Conservation (phyloP, 2,888 invertebrate genomes). For the Shargacucullia verbasci region DNA sequence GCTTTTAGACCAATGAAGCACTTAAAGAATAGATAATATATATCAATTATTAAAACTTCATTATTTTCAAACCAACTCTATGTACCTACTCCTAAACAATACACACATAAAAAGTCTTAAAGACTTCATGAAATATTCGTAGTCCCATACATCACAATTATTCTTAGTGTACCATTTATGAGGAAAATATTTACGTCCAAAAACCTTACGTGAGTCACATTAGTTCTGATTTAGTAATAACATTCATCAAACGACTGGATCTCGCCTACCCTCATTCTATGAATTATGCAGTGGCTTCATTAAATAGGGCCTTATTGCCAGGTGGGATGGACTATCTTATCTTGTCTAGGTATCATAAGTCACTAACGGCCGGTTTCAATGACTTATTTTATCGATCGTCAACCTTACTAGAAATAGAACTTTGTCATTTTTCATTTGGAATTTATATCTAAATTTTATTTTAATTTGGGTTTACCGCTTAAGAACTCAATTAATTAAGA, state of each 20-base stretch:
- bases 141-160: constrained; percentile 38
- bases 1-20: too few relatives aligned
- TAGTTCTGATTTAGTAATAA: constrained; percentile 74
- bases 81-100: too few relatives aligned
- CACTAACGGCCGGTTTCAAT: too few relatives aligned
- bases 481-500: too few relatives aligned
- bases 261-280: constrained; percentile 23
- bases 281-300: constrained; percentile 48
- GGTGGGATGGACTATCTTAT: not conserved
- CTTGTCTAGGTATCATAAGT: not conserved
- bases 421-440: too few relatives aligned
- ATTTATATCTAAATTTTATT: too few relatives aligned
- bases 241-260: constrained; percentile 72
- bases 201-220: constrained; percentile 59
- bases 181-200: constrained; percentile 49
- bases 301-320: constrained; percentile 24
- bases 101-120: too few relatives aligned
- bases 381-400: not conserved
- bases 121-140: not conserved
- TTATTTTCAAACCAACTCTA: too few relatives aligned
- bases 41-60: too few relatives aligned
- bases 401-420: too few relatives aligned
- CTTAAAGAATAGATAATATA: too few relatives aligned
- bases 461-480: too few relatives aligned
- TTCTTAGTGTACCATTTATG: constrained; percentile 57